Evolutionary conservation across 2,797 vertebrate genomes (phyloP), one percentile per base, ranked within the genome.

Genomic region (Gymnoscopelus microlampas): DNA sequence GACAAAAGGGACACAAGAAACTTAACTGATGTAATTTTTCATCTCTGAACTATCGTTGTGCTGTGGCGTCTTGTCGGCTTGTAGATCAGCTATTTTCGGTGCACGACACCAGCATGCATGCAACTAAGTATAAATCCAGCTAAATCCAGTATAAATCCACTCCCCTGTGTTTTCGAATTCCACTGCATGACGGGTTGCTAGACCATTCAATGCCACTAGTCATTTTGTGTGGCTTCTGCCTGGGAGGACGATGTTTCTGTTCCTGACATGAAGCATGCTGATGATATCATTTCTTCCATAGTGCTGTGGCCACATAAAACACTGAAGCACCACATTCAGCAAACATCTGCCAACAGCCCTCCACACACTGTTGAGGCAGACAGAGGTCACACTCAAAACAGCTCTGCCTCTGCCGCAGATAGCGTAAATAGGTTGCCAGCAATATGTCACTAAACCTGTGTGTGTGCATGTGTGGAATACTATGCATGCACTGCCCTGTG

Each of bases 401-500:
- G 74, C 79, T 63, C 70, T 26, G 61, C 60, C 63, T 74, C 56
- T 74, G 66, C 81, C 32, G 70, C 75, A 78, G 66, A 85, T 51
- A 80, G 72, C 66, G 75, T 68, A 82, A 85, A 83, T 66, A 76
- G 64, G 73, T 77, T 79, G 73, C 85, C 66, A 72, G 81, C 76
- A 50, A 73, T 48, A 19, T 62, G 72, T 48, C 44, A 63, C 3
- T 58, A 53, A 66, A 59, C 53, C 49, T 24, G 49, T 39, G 48
- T 69, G 60, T 70, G 39, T 70, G 60, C 47, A 49, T 62, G 35
- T 63, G 23, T 61, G 23, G 79, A 88, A 90, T 71, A 73, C 60
- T 70, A 83, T 74, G 78, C 70, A 79, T 87, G 71, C 76, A 84
- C 76, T 66, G 59, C 76, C 78, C 68, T 62, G 74, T 85, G 79